Conservation (phyloP, 2,113 vertebrate species). For the Amia ocellicauda region DNA sequence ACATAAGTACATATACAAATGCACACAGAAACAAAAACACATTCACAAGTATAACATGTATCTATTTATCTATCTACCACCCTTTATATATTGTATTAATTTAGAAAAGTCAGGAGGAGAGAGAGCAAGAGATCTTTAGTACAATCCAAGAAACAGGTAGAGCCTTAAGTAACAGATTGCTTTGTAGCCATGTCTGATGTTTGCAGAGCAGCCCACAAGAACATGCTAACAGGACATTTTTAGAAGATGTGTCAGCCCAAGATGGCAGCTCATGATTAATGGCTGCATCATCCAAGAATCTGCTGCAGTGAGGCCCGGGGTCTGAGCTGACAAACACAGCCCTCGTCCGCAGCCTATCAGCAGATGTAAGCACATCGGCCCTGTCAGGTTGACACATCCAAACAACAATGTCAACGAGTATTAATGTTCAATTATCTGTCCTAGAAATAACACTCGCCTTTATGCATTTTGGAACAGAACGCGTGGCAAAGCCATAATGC, state of each 20-base stretch:
- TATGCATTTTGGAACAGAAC: conserved; percentile 49
- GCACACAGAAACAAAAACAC: not conserved
- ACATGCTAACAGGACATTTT: conserved; percentile 19
- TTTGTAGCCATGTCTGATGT: conserved; percentile 2
- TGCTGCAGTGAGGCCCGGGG: conserved; percentile 51
- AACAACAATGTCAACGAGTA: conserved; percentile 72
- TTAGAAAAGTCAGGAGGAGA: too few relatives aligned
- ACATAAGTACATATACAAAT: too few relatives aligned
- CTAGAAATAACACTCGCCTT: conserved; percentile 72
- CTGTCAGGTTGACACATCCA: conserved; percentile 78
- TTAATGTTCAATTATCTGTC: conserved; percentile 82
- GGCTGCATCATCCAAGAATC: conserved; percentile 46
- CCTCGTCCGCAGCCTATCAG: conserved; percentile 60
- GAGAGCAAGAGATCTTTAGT: not conserved
- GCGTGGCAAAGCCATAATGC: conserved; percentile 45
- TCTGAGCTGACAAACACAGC: conserved; percentile 64
- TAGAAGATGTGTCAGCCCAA: conserved; percentile 44
- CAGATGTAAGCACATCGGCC: conserved; percentile 67
- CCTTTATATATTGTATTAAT: not conserved
- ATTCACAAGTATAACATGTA: not conserved
- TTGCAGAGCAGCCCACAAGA: not conserved
- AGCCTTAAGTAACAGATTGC: not conserved
- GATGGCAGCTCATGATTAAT: conserved; percentile 61
- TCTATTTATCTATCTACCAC: too few relatives aligned
- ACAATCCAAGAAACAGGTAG: not conserved